Evolutionary conservation across 2,797 vertebrate genomes (phyloP), one percentile per base, ranked within the genome.

Genomic region (Coccyzus lansbergi): DNA sequence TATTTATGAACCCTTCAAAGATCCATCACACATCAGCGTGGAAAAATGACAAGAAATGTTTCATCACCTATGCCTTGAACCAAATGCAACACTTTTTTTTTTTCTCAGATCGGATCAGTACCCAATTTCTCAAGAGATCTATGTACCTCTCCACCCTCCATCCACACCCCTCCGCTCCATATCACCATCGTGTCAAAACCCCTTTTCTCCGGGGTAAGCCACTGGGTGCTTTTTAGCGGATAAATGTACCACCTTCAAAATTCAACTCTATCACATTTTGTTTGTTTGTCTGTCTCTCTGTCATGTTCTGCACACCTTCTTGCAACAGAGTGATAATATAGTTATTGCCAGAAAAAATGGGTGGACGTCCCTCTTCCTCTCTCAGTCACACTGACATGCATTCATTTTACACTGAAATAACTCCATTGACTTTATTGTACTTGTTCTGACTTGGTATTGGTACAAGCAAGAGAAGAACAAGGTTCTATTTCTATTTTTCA

Each of bases 361-460:
- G 51, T 53, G 92, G 94, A 74, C 87, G 70, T 92, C 34, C 83
- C 67, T 94, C 71, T 91, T 94, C 67, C 74, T 92, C 72, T 83
- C 79, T 83, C 94, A 88, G 87, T 88, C 96, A 86, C 90, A 86
- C 87, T 90, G 80, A 83, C 96, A 84, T 94, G 55, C 93, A 92
- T 95, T 95, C 88, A 93, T 92, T 96, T 95, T 91, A 82, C 93
- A 92, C 89, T 79, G 83, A 91, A 94, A 92, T 96, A 95, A 92
- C 89, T 96, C 89, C 94, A 86, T 95, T 96, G 93, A 95, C 95
- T 96, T 95, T 95, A 94, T 91, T 95, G 89, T 95, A 38, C 93
- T 95, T 95, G 93, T 93, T 95, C 92, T 79, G 83, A 86, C 90
- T 96, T 79, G 83, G 94, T 94, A 94, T 94, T 89, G 87, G 89